Evolutionary conservation across 2,113 vertebrate genomes (phyloP).

Genomic region (Bufo bufo): DNA sequence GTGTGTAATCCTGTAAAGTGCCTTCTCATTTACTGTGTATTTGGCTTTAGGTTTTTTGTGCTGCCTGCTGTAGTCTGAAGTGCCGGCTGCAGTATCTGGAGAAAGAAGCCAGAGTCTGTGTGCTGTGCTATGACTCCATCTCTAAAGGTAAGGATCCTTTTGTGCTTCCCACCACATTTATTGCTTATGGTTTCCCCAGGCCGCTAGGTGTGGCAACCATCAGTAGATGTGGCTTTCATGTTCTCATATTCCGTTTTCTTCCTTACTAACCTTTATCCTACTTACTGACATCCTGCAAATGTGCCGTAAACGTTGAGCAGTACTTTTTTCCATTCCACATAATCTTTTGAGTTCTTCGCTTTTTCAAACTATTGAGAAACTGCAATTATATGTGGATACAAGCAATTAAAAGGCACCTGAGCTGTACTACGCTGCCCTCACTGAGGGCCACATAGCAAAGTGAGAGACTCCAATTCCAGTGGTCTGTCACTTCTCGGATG

Average conservation of each 20-base stretch:
- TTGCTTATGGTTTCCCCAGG: not conserved
- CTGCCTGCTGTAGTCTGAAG: constrained; percentile 88
- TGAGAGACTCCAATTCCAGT: too few species aligned
- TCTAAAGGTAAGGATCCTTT: constrained; percentile 80
- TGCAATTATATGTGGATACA: too few species aligned
- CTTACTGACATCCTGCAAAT: not conserved
- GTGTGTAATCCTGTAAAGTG: not conserved
- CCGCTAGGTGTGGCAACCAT: not conserved
- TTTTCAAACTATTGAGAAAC: too few species aligned
- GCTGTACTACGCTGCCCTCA: too few species aligned
- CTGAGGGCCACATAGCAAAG: too few species aligned
- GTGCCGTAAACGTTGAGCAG: not conserved
- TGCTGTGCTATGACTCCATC: constrained; percentile 85
- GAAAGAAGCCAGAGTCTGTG: constrained; percentile 94
- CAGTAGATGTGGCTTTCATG: not conserved
- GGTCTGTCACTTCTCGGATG: too few species aligned
- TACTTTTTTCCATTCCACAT: too few species aligned
- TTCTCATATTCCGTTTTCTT: not conserved
- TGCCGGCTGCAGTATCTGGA: constrained; percentile 92
- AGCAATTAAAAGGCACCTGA: too few species aligned
- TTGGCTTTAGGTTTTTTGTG: constrained; percentile 86
- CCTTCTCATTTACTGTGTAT: not conserved
- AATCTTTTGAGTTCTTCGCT: too few species aligned
- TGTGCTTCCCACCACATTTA: not conserved
- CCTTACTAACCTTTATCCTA: constrained; percentile 20